Conservation (phyloP, 2,888 invertebrate genomes). For the Lasius platythorax region DNA sequence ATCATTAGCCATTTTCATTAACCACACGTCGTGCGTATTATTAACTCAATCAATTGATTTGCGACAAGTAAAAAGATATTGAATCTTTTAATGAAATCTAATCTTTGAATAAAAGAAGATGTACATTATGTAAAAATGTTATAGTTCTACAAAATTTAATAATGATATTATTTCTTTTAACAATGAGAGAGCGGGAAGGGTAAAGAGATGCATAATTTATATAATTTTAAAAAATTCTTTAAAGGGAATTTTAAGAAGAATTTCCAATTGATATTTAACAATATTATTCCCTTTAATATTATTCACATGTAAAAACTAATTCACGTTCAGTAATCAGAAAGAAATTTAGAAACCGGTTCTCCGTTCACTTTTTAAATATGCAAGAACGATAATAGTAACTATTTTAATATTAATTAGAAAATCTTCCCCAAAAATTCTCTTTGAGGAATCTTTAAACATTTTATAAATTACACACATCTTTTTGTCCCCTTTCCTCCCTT, state of each 20-base stretch:
- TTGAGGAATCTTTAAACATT: neutral
- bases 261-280: neutral
- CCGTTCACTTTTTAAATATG: neutral
- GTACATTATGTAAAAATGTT: neutral
- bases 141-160: neutral
- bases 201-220: neutral
- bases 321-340: neutral
- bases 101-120: neutral
- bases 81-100: neutral
- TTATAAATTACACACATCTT: neutral
- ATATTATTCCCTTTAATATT: neutral
- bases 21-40: neutral
- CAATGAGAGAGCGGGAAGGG: neutral
- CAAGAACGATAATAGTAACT: neutral
- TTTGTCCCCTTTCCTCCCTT: neutral
- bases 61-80: neutral
- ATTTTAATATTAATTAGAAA: neutral
- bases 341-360: neutral
- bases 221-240: neutral
- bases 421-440: neutral
- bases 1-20: conserved; percentile 5
- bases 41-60: neutral
- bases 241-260: neutral
- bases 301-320: neutral
- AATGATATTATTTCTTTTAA: neutral